Evolutionary conservation across 2,113 vertebrate species (phyloP).

Genomic region (Alectura lathami): DNA sequence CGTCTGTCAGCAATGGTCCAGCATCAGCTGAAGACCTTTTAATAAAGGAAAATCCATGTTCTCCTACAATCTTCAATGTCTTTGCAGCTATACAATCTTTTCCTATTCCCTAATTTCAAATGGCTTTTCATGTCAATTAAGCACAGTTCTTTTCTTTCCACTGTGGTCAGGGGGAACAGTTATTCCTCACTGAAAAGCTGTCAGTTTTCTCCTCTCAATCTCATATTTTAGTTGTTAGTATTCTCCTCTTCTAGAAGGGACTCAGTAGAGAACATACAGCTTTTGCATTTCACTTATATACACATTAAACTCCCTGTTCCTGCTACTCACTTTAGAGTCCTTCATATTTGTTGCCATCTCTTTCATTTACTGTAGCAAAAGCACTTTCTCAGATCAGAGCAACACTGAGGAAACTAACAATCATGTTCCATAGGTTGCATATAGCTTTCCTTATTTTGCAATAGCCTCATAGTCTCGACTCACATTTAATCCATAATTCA

Average conservation of each 20-base stretch:
- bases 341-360: not conserved
- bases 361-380: not conserved
- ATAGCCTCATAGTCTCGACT: not conserved
- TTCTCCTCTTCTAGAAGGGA: not conserved
- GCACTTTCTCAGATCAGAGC: not conserved
- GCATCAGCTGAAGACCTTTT: not conserved
- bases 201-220: not conserved
- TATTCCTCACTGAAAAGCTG: not conserved
- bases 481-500: not conserved
- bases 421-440: rapidly evolving
- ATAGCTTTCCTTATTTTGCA: not conserved
- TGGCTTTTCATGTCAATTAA: not conserved
- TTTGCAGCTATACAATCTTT: not conserved
- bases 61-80: not conserved
- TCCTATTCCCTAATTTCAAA: not conserved
- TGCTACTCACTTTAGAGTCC: not conserved
- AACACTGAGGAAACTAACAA: not conserved
- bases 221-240: no score
- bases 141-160: not conserved
- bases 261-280: not conserved
- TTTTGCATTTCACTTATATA: not conserved
- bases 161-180: not conserved
- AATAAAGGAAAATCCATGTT: not conserved
- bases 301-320: not conserved
- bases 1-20: not conserved